Percentiles rank a stretch among this genome's conserved stretches.
Evolutionary conservation across 2,113 vertebrate species (phyloP).

Genomic region (Motacilla alba): DNA sequence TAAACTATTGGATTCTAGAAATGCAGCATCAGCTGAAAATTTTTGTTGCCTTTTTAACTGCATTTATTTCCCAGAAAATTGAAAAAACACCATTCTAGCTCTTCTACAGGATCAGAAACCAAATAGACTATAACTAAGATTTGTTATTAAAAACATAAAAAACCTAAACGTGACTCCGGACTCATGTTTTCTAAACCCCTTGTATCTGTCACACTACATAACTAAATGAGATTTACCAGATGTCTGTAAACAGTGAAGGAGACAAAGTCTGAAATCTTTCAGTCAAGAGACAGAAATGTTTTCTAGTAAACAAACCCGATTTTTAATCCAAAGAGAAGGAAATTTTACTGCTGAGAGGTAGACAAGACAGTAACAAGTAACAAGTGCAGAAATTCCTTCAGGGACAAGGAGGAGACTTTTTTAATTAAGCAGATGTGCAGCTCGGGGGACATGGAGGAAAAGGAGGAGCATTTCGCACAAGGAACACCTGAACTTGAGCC

Average conservation of each 20-base stretch:
- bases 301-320: background rate
- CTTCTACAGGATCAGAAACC: background rate
- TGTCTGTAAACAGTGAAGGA: background rate
- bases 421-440: background rate
- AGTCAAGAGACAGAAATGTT: background rate
- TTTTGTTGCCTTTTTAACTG: background rate
- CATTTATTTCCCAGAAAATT: background rate
- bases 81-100: background rate
- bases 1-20: background rate
- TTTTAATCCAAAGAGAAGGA: background rate
- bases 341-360: background rate
- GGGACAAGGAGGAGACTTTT: background rate
- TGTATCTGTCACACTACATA: background rate
- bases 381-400: background rate
- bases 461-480: fast-evolving
- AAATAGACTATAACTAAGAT: background rate
- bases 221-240: background rate
- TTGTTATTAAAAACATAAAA: background rate
- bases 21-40: background rate
- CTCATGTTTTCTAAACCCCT: background rate
- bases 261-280: background rate
- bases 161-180: background rate
- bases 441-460: background rate
- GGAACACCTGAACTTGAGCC: background rate
- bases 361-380: background rate